Base-by-base conservation (phyloP, 2,113 vertebrate genomes). In the Picathartes gymnocephalus region DNA sequence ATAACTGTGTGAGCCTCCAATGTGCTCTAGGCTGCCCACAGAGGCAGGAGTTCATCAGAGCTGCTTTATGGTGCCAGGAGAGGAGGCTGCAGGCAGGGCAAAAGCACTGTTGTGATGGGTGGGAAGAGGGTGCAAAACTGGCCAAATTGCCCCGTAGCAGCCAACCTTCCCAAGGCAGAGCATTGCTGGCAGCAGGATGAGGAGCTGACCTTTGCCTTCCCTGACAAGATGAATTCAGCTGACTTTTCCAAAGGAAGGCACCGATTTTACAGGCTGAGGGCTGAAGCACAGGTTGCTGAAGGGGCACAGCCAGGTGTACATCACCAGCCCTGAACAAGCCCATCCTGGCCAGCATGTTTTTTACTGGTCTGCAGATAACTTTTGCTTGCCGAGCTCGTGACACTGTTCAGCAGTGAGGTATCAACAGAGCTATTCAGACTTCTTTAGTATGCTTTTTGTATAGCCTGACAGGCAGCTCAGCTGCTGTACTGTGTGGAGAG, bases 241-340 rank as follows among this genome's bases (percentile, higher is more conserved):
- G 51, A 40, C 44, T 86, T 82, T 92, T 77, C 44, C 31, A 23
- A 39, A 19, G 19, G 24, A 72, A 51, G 17, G 31, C 56, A 60
- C n/a, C 2, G 2, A 1, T 61, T 88, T 65, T 51, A 48, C 19
- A 86, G 72, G 13, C 58, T 56, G 37, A 62, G 58, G 42, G 37
- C 48, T 80, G 50, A 60, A 53, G 62, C 62, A 80, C 27, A 56
- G 30, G 13, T 37, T 76, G 80, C 53, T 86, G 80, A 66, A 86
- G 54, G 16, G 33, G 5, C 39, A 58, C 0, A 0, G 30, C 13
- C 28, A 37, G 40, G 42, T 16, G 3, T 2, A 1, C 31, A 24
- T n/a, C n/a, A 48, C 39, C 4, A 8, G 35, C 19, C 60, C 47
- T 23, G 37, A 66, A 16, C 21, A 66, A 82, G 62, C 37, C 42